phyloP scores from a whole-genome alignment of 2,888 invertebrate genomes.

The Dasypolia templi region DNA sequence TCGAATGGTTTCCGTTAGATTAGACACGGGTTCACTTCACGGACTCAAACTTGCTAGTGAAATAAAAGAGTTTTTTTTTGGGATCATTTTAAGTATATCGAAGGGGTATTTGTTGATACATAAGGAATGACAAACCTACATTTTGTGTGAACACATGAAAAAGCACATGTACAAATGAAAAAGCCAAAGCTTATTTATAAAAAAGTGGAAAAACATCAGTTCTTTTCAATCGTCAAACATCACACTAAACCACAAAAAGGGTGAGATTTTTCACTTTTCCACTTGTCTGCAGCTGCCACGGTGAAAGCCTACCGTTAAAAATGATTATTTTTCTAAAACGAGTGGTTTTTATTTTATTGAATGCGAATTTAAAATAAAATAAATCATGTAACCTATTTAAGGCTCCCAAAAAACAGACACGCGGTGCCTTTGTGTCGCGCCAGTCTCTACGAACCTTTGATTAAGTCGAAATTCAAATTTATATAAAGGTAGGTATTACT shows the following conservation, averaged over 20 bases:
- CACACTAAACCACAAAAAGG: no score
- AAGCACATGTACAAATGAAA: not conserved
- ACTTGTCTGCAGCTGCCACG: not conserved
- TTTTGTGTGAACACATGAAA: no score
- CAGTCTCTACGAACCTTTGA: no score
- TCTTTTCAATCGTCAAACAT: not conserved
- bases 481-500: no score
- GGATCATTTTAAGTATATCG: no score
- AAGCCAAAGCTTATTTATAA: not conserved
- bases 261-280: not conserved
- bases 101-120: not conserved
- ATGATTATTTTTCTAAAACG: not conserved
- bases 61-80: not conserved
- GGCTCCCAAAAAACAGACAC: no score
- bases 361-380: not conserved
- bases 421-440: no score
- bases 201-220: not conserved
- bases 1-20: conserved; percentile 83
- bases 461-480: not conserved
- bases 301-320: not conserved
- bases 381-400: no score
- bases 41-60: conserved; percentile 43
- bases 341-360: not conserved
- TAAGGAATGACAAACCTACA: not conserved
- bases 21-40: conserved; percentile 68